Evolutionary conservation across 2,888 invertebrate genomes (phyloP), one percentile per base, ranked within the genome.

Genomic region (Scaptomyza reducta): DNA sequence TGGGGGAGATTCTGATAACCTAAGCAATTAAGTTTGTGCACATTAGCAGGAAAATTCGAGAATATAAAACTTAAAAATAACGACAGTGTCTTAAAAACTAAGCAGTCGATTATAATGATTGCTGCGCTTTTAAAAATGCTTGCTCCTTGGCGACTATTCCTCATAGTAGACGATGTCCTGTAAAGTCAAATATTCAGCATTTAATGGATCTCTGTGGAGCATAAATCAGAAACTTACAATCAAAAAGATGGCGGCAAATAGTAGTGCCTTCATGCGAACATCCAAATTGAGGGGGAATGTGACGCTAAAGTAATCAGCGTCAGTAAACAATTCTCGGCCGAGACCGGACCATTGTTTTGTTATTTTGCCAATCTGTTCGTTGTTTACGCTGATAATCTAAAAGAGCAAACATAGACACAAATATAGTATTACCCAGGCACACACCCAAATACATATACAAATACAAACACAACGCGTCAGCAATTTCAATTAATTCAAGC

Each of bases 211-310:
- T n/a, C 3, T 14, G 0, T 11, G 11, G 1, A 10, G 7, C 14
- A 10, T 31, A 7, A 2, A 18, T 10, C 9, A 41, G 1, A 14
- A 74, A 94, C 95, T 94, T 92, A 96, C 96, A 89, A 96, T 95
- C 49, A 96, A 92, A 90, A 96, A 95, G 88, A 95, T 94, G 3
- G 96, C 95, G 50, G 95, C 96, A 16, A 96, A 90, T 85, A 96
- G 92, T 3, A 95, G 94, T 0, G 96, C 96, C 89, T 96, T 96
- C 92, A 96, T 95, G 89, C 94, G 94, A 27, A 95, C 96, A 89
- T 97, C 97, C 84, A 98, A 92, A 91, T 97, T 96, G 92, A 95
- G 93, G 0, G 97, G 97, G 91, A 98, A 98, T 22, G 94, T 94
- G 71, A 97, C 95, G 18, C 96, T 97, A 90, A 97, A 97, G 89